Base-by-base conservation (phyloP, 2,888 invertebrate species). In the Leptarthrus brevirostris region DNA sequence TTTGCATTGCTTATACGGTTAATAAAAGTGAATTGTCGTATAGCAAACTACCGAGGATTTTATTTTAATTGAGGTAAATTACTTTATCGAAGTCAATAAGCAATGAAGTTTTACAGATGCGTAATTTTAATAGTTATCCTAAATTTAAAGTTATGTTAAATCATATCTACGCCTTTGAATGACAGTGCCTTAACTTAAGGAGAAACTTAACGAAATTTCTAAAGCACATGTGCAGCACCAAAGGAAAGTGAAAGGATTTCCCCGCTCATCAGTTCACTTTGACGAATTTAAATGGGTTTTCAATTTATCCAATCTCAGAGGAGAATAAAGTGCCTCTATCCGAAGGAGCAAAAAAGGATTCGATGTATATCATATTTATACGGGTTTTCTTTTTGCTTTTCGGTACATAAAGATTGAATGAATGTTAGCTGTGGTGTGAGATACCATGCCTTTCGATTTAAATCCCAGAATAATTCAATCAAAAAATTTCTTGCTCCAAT, bases 391-490 rank as follows among this genome's bases (percentile, higher is more conserved):
- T 40, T 58, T 58, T 36, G 58, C 20, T 18, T 58, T n/a, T 58
- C 20, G 34, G 58, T 64, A 44, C 64, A 64, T 64, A 24, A 44
- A 40, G 36, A 36, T 40, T 64, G 64, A 47, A 64, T 47, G 44
- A 22, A 44, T 64, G 64, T 10, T 47, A 16, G 44, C 26, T 64
- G 47, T 47, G 44, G 64, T 64, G 64, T 18, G 44, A 44, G 44
- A 44, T 64, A 44, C 26, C 64, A 16, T 20, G 64, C 64, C 44
- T 44, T 64, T 24, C 16, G 44, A 64, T 44, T 44, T 64, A 64
- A 64, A 64, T 64, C 56, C 44, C 56, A 56, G 56, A 72, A 72
- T 72, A 72, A 72, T 72, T 72, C 58, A 72, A 72, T 72, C 72
- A 72, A 58, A 58, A 72, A 58, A 72, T 72, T 72, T 72, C 47